A percentile compares a stretch with the other conserved stretches of the same genome.
Conservation (phyloP, 2,113 vertebrate species). For the Paedocypris sp. region DNA sequence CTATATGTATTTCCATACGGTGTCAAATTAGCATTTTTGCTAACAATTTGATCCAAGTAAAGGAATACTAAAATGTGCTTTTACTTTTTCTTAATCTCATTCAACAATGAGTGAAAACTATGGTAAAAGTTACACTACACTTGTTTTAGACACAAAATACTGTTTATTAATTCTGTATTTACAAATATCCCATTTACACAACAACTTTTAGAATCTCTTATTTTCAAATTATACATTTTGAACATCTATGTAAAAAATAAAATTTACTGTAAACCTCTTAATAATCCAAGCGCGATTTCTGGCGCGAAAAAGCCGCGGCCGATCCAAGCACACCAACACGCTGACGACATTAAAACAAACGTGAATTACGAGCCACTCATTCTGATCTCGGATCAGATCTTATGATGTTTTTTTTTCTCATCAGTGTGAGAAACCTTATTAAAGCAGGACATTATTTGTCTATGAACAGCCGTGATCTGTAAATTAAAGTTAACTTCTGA, state of each 20-base stretch:
- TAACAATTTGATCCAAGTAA: no score
- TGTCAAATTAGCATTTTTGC: no score
- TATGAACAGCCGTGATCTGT: background rate
- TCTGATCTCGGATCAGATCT: background rate
- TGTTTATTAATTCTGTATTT: conserved; percentile 37
- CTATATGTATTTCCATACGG: no score
- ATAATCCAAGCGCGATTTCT: conserved; percentile 1
- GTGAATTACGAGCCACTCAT: background rate
- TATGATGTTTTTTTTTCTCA: background rate
- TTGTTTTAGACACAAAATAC: conserved; percentile 18
- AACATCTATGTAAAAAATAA: conserved; percentile 17
- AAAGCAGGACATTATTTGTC: no score
- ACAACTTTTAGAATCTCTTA: conserved; percentile 17
- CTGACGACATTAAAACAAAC: background rate
- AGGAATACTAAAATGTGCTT: no score
- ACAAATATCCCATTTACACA: conserved; percentile 33
- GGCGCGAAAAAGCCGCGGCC: background rate
- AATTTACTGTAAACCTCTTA: conserved; percentile 1
- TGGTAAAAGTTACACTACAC: background rate
- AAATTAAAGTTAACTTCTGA: background rate
- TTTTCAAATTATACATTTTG: conserved; percentile 24
- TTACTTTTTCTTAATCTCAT: no score
- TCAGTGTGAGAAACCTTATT: no score
- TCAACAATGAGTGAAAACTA: no score
- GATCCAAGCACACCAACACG: conserved; percentile 1